A percentile compares a stretch with the other conserved stretches of the same genome.
These are phyloP conservation scores for Lasaia peninsularis DNA, from an alignment of 1,140 invertebrate species.

Conservation along the genomic window DNA sequence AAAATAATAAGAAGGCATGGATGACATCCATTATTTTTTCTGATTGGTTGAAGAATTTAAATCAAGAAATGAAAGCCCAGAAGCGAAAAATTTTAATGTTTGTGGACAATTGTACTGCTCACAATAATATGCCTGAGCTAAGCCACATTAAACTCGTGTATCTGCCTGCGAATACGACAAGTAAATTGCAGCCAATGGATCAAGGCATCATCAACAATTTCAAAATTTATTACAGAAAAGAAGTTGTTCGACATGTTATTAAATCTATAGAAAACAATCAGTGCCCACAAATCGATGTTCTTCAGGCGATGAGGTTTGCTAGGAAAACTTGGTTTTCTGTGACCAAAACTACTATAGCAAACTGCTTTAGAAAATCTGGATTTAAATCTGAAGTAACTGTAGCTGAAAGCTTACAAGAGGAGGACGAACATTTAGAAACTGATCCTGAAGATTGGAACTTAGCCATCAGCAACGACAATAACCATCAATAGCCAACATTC, in stretches of 20 bases:
- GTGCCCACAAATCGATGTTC: conserved; percentile 14
- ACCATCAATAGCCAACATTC: conserved; percentile 18
- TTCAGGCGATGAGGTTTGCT: conserved; percentile 19
- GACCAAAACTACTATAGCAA: conserved; percentile 18
- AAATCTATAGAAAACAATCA: conserved; percentile 20
- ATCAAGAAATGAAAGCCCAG: conserved; percentile 8
- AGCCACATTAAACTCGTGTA: conserved; percentile 13
- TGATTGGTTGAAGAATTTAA: conserved; percentile 17
- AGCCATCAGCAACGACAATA: conserved; percentile 18
- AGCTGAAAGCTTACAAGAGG: conserved; percentile 24
- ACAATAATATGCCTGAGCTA: conserved; percentile 8
- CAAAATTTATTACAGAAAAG: conserved; percentile 20
- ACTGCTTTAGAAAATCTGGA: conserved; percentile 23
- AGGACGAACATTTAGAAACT: conserved; percentile 11
- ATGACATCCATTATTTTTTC: conserved; percentile 19
- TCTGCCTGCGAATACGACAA: conserved; percentile 14
- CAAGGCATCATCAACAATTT: conserved; percentile 21
- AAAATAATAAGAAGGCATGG: conserved; percentile 20
- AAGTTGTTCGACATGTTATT: conserved; percentile 18
- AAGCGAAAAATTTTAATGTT: conserved; percentile 15
- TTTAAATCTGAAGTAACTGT: conserved; percentile 20
- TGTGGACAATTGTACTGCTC: conserved; percentile 13
- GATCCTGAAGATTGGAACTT: conserved; percentile 10
- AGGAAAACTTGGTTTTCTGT: conserved; percentile 21
- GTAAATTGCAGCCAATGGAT: conserved; percentile 19